phyloP scores from a whole-genome alignment of 2,797 vertebrate species.

The Poecilia velifera region DNA sequence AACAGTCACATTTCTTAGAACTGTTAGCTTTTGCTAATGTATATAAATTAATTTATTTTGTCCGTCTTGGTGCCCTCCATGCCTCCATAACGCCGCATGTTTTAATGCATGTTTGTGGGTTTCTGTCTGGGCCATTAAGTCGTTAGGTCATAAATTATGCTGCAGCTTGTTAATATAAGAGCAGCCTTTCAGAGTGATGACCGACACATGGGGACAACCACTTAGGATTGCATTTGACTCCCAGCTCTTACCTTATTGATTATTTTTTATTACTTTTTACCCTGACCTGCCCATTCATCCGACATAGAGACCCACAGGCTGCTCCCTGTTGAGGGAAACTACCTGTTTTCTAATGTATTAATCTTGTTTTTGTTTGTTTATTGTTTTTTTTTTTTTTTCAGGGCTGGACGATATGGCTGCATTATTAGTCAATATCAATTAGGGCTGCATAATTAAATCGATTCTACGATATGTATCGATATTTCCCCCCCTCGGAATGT shows the following conservation, averaged over 20 bases:
- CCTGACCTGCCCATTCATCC: slow-evolving; percentile 17
- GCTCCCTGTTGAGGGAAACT: too few relatives aligned
- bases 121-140: slow-evolving; percentile 28
- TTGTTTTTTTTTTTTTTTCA: too few relatives aligned
- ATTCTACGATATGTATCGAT: too few relatives aligned
- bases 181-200: slow-evolving; percentile 43
- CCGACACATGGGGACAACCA: slow-evolving; percentile 34
- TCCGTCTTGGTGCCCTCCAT: not conserved
- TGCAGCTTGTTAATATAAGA: slow-evolving; percentile 25
- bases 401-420: too few relatives aligned
- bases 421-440: too few relatives aligned
- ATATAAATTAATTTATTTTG: too few relatives aligned
- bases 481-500: too few relatives aligned
- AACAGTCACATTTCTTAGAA: not conserved
- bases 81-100: slow-evolving; percentile 25
- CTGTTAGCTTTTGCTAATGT: not conserved
- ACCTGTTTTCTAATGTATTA: too few relatives aligned
- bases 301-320: not conserved
- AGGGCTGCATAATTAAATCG: too few relatives aligned
- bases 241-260: slow-evolving; percentile 37
- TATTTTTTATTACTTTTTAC: slow-evolving; percentile 6
- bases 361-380: too few relatives aligned
- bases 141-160: slow-evolving; percentile 29
- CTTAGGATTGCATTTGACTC: slow-evolving; percentile 41
- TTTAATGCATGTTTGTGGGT: slow-evolving; percentile 15